Conservation (phyloP, 2,888 invertebrate species). For the Apantesis nais region DNA sequence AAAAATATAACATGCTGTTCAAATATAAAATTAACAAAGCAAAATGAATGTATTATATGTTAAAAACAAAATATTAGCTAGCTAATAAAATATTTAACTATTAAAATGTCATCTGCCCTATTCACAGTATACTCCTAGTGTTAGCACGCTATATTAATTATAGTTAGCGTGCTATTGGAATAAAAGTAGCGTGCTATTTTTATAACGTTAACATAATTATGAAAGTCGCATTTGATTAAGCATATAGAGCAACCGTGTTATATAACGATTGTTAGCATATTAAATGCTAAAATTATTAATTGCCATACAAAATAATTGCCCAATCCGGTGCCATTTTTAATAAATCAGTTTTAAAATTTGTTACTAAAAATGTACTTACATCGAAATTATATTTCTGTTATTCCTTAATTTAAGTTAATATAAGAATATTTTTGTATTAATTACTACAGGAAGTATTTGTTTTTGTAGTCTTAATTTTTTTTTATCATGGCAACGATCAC, state of each 20-base stretch:
- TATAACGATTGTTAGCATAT: neutral
- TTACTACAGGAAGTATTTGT: slow-evolving; percentile 5
- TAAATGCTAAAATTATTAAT: slow-evolving; percentile 11
- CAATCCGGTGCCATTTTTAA: slow-evolving; percentile 40
- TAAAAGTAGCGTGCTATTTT: neutral
- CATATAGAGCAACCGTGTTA: neutral
- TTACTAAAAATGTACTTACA: slow-evolving; percentile 10
- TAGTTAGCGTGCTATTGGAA: neutral
- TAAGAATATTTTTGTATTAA: slow-evolving; percentile 16
- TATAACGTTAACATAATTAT: neutral
- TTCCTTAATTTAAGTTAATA: slow-evolving; percentile 4
- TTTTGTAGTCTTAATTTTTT: slow-evolving; percentile 6
- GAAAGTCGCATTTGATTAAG: neutral
- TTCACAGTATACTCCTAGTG: neutral
- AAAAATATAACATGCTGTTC: neutral
- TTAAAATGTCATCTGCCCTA: neutral
- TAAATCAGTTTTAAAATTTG: slow-evolving; percentile 3
- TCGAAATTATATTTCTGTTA: slow-evolving; percentile 10
- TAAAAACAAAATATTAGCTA: neutral
- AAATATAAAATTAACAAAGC: neutral
- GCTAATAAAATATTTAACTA: neutral
- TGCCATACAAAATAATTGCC: slow-evolving; percentile 40
- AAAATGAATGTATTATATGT: too few relatives aligned
- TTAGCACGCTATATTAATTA: neutral
- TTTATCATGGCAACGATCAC: neutral